Percentiles rank a stretch among this genome's conserved stretches.
Evolutionary conservation across 1,140 invertebrate species (phyloP).

Genomic region (Lordiphosa mommai): DNA sequence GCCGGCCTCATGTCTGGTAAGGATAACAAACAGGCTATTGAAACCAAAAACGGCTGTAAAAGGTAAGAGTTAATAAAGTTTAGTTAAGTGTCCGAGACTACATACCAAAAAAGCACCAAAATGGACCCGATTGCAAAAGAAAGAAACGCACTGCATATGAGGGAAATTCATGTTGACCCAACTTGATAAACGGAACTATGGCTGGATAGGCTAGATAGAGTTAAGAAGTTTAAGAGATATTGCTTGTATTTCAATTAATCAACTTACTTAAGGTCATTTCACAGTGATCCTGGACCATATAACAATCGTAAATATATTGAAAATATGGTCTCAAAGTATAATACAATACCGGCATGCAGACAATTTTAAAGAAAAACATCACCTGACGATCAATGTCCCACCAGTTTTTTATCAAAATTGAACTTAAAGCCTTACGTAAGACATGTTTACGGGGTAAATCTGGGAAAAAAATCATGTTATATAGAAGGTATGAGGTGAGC

Average conservation of each 20-base stretch:
- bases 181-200: slow-evolving; percentile 40
- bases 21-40: slow-evolving; percentile 58
- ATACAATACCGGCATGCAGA: slow-evolving; percentile 57
- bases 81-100: background rate
- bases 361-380: slow-evolving; percentile 63
- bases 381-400: slow-evolving; percentile 46
- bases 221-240: background rate
- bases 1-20: slow-evolving; percentile 51
- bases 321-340: slow-evolving; percentile 52
- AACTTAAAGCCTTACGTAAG: slow-evolving; percentile 17
- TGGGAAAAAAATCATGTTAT: background rate
- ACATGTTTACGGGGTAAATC: slow-evolving; percentile 25
- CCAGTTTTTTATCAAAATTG: slow-evolving; percentile 43
- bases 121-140: slow-evolving; percentile 40
- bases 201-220: slow-evolving; percentile 48
- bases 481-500: background rate
- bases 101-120: slow-evolving; percentile 58
- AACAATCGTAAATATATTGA: slow-evolving; percentile 58
- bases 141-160: slow-evolving; percentile 54
- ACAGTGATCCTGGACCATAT: slow-evolving; percentile 39
- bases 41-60: slow-evolving; percentile 56
- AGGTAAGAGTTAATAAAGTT: background rate
- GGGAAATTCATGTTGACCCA: slow-evolving; percentile 43
- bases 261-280: slow-evolving; percentile 57
- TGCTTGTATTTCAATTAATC: background rate